A percentile compares a stretch with the other conserved stretches of the same genome.
These are phyloP conservation scores for Crax fasciolata DNA, from an alignment of 2,797 vertebrate species.

Conservation along the genomic window DNA sequence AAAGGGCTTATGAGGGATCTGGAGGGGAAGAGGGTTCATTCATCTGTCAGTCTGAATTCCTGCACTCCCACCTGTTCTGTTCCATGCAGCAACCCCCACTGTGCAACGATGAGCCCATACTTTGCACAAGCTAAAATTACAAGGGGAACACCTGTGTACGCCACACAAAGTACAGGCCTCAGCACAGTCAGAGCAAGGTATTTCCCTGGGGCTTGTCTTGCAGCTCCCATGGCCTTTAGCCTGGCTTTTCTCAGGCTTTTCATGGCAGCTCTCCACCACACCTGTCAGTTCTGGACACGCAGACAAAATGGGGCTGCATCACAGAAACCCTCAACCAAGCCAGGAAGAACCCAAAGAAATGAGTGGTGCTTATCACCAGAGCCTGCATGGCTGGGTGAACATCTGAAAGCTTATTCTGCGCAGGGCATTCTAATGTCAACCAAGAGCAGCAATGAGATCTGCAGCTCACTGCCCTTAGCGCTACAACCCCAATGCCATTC, in stretches of 20 bases:
- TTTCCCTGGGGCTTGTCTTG: not conserved
- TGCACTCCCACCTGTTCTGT: slow-evolving; percentile 43
- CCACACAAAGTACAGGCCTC: slow-evolving; percentile 46
- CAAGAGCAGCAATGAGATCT: not conserved
- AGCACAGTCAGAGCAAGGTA: slow-evolving; percentile 15
- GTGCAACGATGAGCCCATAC: not conserved
- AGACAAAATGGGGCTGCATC: not conserved
- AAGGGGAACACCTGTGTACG: slow-evolving; percentile 17
- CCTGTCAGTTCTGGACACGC: not conserved
- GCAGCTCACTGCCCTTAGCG: not conserved
- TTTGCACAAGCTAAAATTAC: slow-evolving; percentile 60
- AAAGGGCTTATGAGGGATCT: not conserved
- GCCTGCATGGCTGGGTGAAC: not conserved
- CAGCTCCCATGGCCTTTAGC: not conserved
- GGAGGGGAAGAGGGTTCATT: not conserved
- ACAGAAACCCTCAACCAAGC: not conserved
- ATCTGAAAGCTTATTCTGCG: not conserved
- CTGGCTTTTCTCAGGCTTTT: not conserved
- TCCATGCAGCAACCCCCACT: not conserved
- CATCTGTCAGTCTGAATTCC: slow-evolving; percentile 12
- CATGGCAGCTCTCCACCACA: not conserved
- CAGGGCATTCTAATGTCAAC: not conserved
- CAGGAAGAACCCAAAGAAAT: not conserved
- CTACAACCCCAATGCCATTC: not conserved
- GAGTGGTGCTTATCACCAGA: not conserved